Base-by-base conservation (phyloP, 2,113 vertebrate genomes). In the Capreolus pygargus region DNA sequence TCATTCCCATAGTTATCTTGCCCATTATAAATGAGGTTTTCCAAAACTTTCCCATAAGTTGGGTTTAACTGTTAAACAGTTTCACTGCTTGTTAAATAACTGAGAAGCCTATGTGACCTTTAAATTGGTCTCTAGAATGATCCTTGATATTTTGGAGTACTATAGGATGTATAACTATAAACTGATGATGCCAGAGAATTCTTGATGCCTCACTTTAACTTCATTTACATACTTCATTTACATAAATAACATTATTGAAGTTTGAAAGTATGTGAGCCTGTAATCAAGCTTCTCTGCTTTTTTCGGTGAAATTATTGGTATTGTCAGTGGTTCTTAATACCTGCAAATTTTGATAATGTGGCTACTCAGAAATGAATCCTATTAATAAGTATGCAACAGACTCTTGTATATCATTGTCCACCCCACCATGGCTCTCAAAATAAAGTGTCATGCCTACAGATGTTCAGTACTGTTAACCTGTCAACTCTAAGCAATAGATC, bases 1-100 rank as follows among this genome's bases (percentile, higher is more conserved):
- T 99, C 99, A 36, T 99, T 99, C 0, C 99, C 99, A 55, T 99
- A 99, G 89, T 99, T 99, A 43, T 99, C 99, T 98, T 99, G 99
- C 27, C 99, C 99, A 6, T 99, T 99, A 98, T 99, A 99, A 86
- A 99, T 99, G 55, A 99, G 99, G 98, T 99, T 99, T 12, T 55
- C 81, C 21, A 55, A 1, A 89, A 78, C 7, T 2, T 28, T 55
- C 2, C 6, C 15, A 50, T 58, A 70, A 97, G 81, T 55, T 21
- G 1, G 5, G 3, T 10, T 50, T 43, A 84, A 30, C 7, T 36
- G 33, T 36, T 52, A 88, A 67, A 67, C 23, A 76, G 17, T 70
- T 92, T 85, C 21, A 50, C 54, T 33, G 9, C 1, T 43, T 88
- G 12, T 47, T 16, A 93, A 36, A 90, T 58, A 96, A 61, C 27